These are phyloP conservation scores for Potamarius usumacintae DNA, from an alignment of 2,113 vertebrate species.

Conservation along the genomic window DNA sequence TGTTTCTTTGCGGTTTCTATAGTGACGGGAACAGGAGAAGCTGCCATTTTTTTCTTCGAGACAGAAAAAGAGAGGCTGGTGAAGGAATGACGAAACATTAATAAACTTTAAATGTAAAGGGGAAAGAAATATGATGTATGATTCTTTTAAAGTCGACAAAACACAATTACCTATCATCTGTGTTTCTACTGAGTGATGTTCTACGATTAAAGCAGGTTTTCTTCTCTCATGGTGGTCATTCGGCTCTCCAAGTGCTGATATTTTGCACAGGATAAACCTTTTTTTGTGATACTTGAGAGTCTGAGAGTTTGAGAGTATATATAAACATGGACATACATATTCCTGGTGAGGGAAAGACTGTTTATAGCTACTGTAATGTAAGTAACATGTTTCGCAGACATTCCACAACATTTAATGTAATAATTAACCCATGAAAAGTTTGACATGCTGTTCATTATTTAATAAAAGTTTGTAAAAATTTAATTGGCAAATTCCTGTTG, in stretches of 20 bases:
- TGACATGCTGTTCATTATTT: neutral
- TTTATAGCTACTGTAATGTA: neutral
- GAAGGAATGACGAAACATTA: neutral
- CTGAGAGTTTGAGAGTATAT: too few species aligned
- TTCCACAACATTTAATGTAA: neutral
- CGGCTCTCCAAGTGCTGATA: too few species aligned
- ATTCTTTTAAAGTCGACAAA: too few species aligned
- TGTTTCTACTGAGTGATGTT: too few species aligned
- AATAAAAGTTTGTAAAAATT: neutral
- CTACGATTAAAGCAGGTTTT: too few species aligned
- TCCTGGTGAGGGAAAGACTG: neutral
- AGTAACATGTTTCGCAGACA: neutral
- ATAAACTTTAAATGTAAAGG: neutral
- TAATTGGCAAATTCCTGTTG: neutral
- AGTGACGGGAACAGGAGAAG: neutral
- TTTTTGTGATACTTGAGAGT: too few species aligned
- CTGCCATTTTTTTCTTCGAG: too few species aligned
- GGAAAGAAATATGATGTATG: neutral
- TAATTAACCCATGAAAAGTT: neutral
- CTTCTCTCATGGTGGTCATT: too few species aligned
- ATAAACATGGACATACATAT: neutral
- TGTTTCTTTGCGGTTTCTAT: neutral
- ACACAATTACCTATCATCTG: too few species aligned
- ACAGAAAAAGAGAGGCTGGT: neutral
- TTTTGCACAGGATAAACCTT: too few species aligned